Evolutionary conservation across 1,140 invertebrate species (phyloP).

Genomic region (Dendroctonus ponderosae): DNA sequence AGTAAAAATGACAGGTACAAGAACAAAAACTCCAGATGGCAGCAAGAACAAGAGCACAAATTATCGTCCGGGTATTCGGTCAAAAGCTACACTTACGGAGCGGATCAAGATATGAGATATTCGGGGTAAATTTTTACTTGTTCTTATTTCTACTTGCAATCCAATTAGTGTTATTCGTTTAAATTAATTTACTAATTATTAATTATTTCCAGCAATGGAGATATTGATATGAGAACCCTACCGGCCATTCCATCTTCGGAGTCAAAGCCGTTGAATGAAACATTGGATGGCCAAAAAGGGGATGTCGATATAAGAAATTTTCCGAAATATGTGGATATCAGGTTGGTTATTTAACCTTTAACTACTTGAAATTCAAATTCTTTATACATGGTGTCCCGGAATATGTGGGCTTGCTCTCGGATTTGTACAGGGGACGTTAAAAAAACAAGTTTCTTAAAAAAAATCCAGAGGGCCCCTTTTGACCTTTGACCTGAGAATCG

Average conservation of each 20-base stretch:
- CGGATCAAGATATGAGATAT: conserved; percentile 49
- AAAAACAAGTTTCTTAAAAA: background rate
- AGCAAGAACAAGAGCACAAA: conserved; percentile 48
- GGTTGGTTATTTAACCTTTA: conserved; percentile 30
- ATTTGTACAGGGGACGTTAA: too few species aligned
- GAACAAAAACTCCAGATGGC: conserved; percentile 64
- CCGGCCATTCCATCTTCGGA: conserved; percentile 24
- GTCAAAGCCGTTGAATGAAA: conserved; percentile 6
- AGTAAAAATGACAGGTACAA: conserved; percentile 51
- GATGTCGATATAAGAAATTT: conserved; percentile 42
- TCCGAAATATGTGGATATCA: conserved; percentile 52
- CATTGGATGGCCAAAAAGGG: conserved; percentile 19
- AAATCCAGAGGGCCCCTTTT: too few species aligned
- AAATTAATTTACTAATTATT: conserved; percentile 4
- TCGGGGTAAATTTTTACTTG: conserved; percentile 34
- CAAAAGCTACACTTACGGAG: conserved; percentile 38
- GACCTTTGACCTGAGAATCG: too few species aligned
- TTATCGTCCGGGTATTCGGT: conserved; percentile 20
- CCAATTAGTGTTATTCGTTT: background rate
- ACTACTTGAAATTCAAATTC: background rate
- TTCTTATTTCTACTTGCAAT: background rate
- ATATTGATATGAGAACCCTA: conserved; percentile 49
- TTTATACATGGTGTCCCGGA: too few species aligned
- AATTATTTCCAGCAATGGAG: conserved; percentile 45
- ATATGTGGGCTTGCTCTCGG: too few species aligned